Evolutionary conservation across 2,113 vertebrate species (phyloP).

Genomic region (Archilochus colubris): DNA sequence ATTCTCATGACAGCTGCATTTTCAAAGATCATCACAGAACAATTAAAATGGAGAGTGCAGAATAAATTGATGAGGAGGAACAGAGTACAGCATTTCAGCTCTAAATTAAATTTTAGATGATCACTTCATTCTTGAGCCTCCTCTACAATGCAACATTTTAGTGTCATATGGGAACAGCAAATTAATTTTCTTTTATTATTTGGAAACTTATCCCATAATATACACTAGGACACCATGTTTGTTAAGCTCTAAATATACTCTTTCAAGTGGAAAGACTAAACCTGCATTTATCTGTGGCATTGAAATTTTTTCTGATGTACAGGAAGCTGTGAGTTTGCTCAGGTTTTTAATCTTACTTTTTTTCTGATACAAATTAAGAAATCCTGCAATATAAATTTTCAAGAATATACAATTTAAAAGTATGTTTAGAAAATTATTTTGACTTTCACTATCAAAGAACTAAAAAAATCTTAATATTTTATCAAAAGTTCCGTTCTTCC

Average conservation of each 20-base stretch:
- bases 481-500: neutral
- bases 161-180: neutral
- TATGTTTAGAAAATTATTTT: neutral
- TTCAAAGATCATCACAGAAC: neutral
- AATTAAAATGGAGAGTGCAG: neutral
- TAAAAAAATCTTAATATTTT: neutral
- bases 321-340: neutral
- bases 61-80: neutral
- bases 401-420: neutral
- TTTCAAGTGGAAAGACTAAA: neutral
- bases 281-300: neutral
- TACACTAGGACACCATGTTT: neutral
- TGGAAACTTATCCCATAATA: neutral
- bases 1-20: neutral
- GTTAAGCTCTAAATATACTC: neutral
- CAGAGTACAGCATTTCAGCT: neutral
- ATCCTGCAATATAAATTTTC: neutral
- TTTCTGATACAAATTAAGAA: neutral
- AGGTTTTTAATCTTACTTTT: neutral
- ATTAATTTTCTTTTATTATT: slow-evolving; percentile 1
- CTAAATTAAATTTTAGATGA: neutral
- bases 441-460: neutral
- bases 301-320: neutral
- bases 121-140: neutral
- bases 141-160: neutral